A percentile compares a stretch with the other conserved stretches of the same genome.
These are phyloP conservation scores for Meandrina meandrites DNA, from an alignment of 92 coral and sea anemone genomes.

Conservation along the genomic window DNA sequence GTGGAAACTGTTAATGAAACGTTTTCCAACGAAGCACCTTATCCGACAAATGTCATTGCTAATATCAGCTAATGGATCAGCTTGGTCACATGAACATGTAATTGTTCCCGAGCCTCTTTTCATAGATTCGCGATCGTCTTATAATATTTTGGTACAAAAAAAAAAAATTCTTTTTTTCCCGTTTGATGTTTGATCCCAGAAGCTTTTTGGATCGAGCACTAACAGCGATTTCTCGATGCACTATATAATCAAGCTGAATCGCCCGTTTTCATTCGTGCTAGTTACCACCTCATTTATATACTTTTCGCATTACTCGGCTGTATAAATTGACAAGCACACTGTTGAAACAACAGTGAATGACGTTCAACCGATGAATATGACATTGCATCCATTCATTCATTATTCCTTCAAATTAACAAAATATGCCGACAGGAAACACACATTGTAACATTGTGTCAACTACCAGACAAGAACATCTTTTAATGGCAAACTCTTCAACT, in stretches of 20 bases:
- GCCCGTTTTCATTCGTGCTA: neutral
- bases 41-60: neutral
- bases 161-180: neutral
- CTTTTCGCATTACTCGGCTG: neutral
- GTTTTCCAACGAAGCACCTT: neutral
- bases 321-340: neutral
- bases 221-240: neutral
- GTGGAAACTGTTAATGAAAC: neutral
- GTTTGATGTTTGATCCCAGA: neutral
- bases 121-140: neutral
- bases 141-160: too few relatives aligned
- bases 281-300: neutral
- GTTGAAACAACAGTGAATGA: neutral
- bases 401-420: neutral
- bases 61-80: neutral
- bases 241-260: neutral
- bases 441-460: neutral
- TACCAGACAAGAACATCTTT: neutral
- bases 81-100: neutral
- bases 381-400: neutral
- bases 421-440: neutral
- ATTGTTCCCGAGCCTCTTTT: neutral
- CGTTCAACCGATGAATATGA: neutral
- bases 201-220: neutral
- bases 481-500: slow-evolving; percentile 2